Evolutionary conservation across 92 coral and sea anemone genomes (phyloP).

Genomic region (Bergia puertoricense): DNA sequence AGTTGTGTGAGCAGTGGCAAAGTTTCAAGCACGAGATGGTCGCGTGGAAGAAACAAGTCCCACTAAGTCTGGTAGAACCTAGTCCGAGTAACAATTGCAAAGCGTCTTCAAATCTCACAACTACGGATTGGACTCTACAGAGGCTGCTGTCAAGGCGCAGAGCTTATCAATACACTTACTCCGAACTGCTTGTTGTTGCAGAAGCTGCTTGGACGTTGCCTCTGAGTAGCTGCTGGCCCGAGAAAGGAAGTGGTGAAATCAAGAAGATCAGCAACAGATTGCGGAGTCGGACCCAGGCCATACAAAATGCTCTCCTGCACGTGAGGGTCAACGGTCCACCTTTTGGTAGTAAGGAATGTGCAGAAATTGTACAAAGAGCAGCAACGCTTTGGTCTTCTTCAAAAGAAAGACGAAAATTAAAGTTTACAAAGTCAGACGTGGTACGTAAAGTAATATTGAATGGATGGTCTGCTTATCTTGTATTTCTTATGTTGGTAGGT

Average conservation of each 20-base stretch:
- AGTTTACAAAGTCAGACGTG: too few relatives aligned
- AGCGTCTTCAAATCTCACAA: conserved; percentile 29
- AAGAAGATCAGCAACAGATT: background rate
- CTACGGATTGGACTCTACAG: conserved; percentile 38
- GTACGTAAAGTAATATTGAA: too few relatives aligned
- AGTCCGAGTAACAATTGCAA: conserved; percentile 19
- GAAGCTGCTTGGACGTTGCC: conserved; percentile 44
- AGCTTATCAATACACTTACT: conserved; percentile 37
- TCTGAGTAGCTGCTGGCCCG: conserved; percentile 30
- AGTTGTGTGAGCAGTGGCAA: conserved; percentile 27
- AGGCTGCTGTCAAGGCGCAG: conserved; percentile 35
- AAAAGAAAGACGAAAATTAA: too few relatives aligned
- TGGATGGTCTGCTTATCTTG: too few relatives aligned
- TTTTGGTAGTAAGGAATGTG: background rate
- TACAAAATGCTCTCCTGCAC: background rate
- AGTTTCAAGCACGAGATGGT: conserved; percentile 32
- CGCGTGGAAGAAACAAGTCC: conserved; percentile 41
- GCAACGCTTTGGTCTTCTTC: too few relatives aligned
- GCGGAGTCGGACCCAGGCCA: background rate
- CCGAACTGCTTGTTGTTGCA: conserved; percentile 20
- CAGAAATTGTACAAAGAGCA: too few relatives aligned
- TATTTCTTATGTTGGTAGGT: too few relatives aligned
- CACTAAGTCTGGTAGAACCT: conserved; percentile 35
- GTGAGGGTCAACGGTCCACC: background rate
- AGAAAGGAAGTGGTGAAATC: conserved; percentile 30